Base-by-base conservation (phyloP, 1,140 invertebrate species). In the Orchesella cincta region DNA sequence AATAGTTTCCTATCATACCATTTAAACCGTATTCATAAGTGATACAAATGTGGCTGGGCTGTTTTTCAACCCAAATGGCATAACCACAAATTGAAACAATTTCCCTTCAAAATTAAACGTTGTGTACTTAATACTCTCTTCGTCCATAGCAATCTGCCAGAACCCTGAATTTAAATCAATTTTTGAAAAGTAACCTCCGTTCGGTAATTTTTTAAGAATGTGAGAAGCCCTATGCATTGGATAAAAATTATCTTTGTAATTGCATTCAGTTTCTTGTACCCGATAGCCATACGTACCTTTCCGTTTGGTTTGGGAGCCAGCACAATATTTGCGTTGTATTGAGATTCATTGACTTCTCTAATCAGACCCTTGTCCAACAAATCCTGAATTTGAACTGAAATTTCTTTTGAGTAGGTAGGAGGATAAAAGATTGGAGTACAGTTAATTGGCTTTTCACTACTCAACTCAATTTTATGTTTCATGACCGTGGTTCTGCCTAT, bases 121-220 rank as follows among this genome's bases (percentile, higher is more conserved):
- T 0, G 87, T 87, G 73, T 86, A 85, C 31, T 83, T 51, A 16
- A 76, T 83, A 67, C 84, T 83, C 2, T 81, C 75, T 23, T 75
- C 16, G 5, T 84, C 71, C 18, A 89, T 74, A 28, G 67, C 74
- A 5, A 88, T 80, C 73, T 87, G 87, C 85, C 85, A 85, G 70
- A 81, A 85, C 20, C 85, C 84, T n/a, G 75, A 77, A 18, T 75
- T 73, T 5, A 79, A 35, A 34, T 86, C 84, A n/a, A 86, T 64
- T 0, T 80, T 79, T 12, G 81, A 78, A 67, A 52, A 78, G 20
- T 31, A 71, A 33, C 39, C 62, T 3, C 57, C 57, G 1, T 3
- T 77, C 1, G 80, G 80, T 1, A 81, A n/a, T 26, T 52, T 71
- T n/a, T 46, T 74, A 23, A 81, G 70, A 46, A 78, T 75, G 1